Evolutionary conservation across 2,113 vertebrate species (phyloP).

Genomic region (Gadus macrocephalus): DNA sequence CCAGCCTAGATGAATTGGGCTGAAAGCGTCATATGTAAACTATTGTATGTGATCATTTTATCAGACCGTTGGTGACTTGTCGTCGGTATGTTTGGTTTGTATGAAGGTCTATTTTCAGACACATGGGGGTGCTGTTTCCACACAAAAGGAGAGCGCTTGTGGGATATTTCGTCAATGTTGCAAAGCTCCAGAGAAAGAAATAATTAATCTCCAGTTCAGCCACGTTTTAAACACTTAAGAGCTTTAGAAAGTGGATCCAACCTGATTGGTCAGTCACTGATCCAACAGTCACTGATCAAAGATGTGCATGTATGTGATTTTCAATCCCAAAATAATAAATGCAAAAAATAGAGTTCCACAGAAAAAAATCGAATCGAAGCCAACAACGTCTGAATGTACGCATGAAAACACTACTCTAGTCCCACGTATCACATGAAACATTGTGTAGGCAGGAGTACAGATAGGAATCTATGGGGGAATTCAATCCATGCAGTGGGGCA

Average conservation of each 20-base stretch:
- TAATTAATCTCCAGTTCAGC: neutral
- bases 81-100: too few relatives aligned
- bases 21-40: too few relatives aligned
- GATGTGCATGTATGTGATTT: neutral
- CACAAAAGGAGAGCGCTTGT: neutral
- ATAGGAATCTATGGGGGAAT: neutral
- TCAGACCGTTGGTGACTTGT: too few relatives aligned
- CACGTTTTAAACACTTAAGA: neutral
- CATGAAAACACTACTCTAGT: neutral
- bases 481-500: neutral
- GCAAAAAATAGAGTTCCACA: neutral
- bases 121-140: slow-evolving; percentile 44
- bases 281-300: neutral
- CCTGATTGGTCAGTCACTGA: neutral
- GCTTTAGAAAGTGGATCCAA: neutral
- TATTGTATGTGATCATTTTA: too few relatives aligned
- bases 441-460: neutral
- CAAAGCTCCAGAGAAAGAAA: too few relatives aligned
- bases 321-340: neutral
- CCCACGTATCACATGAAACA: too few relatives aligned
- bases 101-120: slow-evolving; percentile 4
- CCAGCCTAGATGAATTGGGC: too few relatives aligned
- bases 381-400: neutral
- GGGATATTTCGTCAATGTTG: too few relatives aligned
- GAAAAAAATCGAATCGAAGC: too few relatives aligned